Conservation (phyloP, 2,113 vertebrate species). For the Columbina picui region DNA sequence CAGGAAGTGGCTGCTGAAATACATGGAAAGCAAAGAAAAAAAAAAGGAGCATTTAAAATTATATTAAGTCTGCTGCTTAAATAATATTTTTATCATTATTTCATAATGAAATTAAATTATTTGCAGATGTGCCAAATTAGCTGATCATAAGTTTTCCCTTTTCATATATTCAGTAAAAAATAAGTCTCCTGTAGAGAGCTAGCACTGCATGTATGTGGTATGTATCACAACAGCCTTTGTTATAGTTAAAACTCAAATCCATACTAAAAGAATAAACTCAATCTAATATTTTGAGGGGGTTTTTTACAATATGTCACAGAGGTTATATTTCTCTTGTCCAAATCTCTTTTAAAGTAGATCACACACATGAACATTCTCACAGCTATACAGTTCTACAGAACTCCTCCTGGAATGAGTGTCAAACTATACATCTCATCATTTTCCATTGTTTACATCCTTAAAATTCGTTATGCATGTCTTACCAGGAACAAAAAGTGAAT, state of each 20-base stretch:
- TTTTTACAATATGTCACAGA: neutral
- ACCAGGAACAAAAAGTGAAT: neutral
- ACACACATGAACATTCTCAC: neutral
- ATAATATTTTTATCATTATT: neutral
- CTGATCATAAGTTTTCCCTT: neutral
- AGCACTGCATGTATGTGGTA: neutral
- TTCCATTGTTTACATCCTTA: neutral
- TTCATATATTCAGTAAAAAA: neutral
- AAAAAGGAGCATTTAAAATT: neutral
- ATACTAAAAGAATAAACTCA: neutral
- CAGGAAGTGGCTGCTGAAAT: neutral
- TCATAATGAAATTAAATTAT: neutral
- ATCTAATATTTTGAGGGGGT: too few species aligned
- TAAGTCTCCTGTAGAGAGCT: neutral
- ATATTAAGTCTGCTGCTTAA: neutral
- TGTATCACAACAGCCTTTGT: neutral
- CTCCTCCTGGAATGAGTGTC: neutral
- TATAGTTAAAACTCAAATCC: neutral
- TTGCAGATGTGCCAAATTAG: neutral
- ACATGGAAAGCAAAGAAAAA: neutral
- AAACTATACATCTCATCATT: neutral
- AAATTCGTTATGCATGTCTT: neutral
- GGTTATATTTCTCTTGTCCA: neutral
- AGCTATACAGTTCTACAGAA: neutral
- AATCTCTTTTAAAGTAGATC: neutral